phyloP scores from a whole-genome alignment of 2,888 invertebrate genomes.

The Listrodromus nycthemerus region DNA sequence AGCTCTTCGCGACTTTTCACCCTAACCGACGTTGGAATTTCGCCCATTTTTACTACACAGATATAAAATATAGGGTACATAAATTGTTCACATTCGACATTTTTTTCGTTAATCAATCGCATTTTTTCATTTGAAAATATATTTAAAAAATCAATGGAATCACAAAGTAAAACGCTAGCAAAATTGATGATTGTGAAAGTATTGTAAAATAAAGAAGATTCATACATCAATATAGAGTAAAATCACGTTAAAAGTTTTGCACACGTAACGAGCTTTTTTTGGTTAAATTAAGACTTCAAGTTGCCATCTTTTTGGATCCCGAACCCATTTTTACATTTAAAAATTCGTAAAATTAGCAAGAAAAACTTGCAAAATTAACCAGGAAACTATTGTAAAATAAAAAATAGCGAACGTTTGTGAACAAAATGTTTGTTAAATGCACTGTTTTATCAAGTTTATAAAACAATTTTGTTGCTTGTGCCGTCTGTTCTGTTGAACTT shows the following conservation, averaged over 20 bases:
- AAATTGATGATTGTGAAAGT: too few species aligned
- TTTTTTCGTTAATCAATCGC: not conserved
- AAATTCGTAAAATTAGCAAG: not conserved
- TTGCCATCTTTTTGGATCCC: too few species aligned
- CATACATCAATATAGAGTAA: too few species aligned
- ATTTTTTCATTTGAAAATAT: not conserved
- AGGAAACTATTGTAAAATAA: too few species aligned
- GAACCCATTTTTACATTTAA: too few species aligned
- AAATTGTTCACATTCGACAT: not conserved
- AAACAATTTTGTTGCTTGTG: too few species aligned
- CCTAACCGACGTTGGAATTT: not conserved
- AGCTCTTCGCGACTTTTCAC: constrained; percentile 4
- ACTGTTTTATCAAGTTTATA: not conserved
- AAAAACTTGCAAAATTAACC: not conserved
- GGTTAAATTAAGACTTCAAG: too few species aligned
- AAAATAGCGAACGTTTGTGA: not conserved
- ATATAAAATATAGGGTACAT: not conserved
- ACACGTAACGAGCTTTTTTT: too few species aligned
- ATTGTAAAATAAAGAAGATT: too few species aligned
- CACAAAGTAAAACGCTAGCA: too few species aligned
- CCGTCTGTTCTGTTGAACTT: not conserved
- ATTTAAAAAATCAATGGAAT: too few species aligned
- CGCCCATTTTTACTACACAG: not conserved
- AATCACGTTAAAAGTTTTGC: too few species aligned
- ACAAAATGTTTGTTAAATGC: not conserved